A percentile compares a stretch with the other conserved stretches of the same genome.
These are phyloP conservation scores for Ceratoteleas bidentatus DNA, from an alignment of 1,140 invertebrate genomes.

Conservation along the genomic window DNA sequence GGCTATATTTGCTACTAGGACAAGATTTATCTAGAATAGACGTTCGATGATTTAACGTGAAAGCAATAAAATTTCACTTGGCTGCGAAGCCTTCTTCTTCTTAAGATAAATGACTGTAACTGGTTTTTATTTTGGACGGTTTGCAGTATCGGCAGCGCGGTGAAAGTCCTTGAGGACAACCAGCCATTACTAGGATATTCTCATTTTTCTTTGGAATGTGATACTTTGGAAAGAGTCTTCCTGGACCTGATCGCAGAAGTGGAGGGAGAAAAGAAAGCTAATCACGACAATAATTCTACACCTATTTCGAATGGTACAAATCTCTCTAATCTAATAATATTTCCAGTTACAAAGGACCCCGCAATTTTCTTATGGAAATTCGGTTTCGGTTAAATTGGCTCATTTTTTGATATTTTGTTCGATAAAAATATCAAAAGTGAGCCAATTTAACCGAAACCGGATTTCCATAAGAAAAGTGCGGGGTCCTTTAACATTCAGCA, in stretches of 20 bases:
- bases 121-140: conserved; percentile 22
- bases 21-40: background rate
- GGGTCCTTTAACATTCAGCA: no score
- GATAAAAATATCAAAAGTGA: no score
- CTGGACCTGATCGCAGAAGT: conserved; percentile 80
- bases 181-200: conserved; percentile 77
- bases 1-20: background rate
- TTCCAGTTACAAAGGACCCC: no score
- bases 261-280: conserved; percentile 67
- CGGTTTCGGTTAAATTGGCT: no score
- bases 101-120: conserved; percentile 10
- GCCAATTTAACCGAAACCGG: no score
- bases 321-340: no score
- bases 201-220: conserved; percentile 82
- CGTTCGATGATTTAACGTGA: background rate
- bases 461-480: no score
- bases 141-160: conserved; percentile 79
- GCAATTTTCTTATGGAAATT: no score
- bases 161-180: conserved; percentile 79
- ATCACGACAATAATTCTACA: conserved; percentile 61
- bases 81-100: conserved; percentile 11
- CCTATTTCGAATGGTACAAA: conserved; percentile 59
- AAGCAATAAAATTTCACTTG: conserved; percentile 28
- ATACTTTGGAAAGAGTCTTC: conserved; percentile 83
- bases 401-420: no score